A percentile compares a stretch with the other conserved stretches of the same genome.
Evolutionary conservation across 2,888 invertebrate species (phyloP).

Genomic region (Tillus elongatus): DNA sequence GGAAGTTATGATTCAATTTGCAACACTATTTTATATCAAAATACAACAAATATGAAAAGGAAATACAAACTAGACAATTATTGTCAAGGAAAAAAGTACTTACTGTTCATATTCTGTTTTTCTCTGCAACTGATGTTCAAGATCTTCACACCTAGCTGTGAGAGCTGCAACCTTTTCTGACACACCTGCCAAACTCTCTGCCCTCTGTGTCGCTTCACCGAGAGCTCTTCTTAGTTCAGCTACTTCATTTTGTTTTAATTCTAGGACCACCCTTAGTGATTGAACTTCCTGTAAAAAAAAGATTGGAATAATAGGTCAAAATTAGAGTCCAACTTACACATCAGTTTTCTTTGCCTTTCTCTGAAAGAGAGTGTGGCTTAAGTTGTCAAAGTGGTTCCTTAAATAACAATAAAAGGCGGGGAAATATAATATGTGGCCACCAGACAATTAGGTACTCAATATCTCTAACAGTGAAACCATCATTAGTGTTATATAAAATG

Average conservation of each 20-base stretch:
- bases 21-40: constrained; percentile 5
- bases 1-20: no score
- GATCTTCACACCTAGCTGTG: constrained; percentile 77
- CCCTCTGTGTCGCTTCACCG: constrained; percentile 60
- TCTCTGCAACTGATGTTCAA: constrained; percentile 62
- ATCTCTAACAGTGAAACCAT: no score
- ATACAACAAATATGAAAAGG: constrained; percentile 7
- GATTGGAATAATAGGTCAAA: constrained; percentile 5
- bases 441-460: no score
- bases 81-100: constrained; percentile 26
- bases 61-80: no score
- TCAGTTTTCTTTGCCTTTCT: no score
- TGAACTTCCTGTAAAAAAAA: constrained; percentile 58
- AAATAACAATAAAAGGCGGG: constrained; percentile 7
- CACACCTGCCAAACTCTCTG: constrained; percentile 62
- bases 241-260: constrained; percentile 79
- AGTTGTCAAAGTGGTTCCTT: no score
- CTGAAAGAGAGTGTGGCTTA: no score
- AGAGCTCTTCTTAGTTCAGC: constrained; percentile 64
- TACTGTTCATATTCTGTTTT: constrained; percentile 67
- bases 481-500: no score
- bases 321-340: constrained; percentile 1
- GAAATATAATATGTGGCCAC: no score
- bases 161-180: constrained; percentile 67
- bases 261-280: constrained; percentile 79